phyloP scores from a whole-genome alignment of 2,797 vertebrate genomes.

The Nannoperca australis region DNA sequence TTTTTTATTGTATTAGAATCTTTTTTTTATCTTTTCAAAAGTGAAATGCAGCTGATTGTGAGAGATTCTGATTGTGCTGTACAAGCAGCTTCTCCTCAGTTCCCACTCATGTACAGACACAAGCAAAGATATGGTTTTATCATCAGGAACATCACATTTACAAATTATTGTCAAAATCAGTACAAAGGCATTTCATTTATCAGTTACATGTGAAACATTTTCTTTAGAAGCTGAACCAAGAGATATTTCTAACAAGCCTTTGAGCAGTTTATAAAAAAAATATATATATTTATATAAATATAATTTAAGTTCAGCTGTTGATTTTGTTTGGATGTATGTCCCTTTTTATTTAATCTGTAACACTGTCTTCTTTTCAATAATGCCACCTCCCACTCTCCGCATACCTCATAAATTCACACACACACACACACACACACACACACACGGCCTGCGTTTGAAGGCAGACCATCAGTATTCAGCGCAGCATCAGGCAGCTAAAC shows the following conservation, averaged over 20 bases:
- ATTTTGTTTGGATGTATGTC: background rate
- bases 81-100: background rate
- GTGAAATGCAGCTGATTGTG: background rate
- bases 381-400: conserved; percentile 22
- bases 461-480: conserved; percentile 74
- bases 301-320: background rate
- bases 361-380: conserved; percentile 19
- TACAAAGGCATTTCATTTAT: background rate
- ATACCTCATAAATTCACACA: conserved; percentile 33
- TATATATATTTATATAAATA: too few species aligned
- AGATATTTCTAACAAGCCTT: background rate
- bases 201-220: background rate
- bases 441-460: conserved; percentile 44
- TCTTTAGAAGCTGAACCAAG: background rate
- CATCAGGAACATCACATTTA: background rate
- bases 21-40: background rate
- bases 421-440: background rate
- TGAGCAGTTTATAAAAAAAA: background rate
- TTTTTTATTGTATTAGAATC: background rate
- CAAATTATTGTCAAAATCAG: background rate
- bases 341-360: conserved; percentile 9
- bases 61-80: background rate
- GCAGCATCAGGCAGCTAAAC: conserved; percentile 60
- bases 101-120: background rate
- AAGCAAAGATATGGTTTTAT: background rate